Percentiles rank a stretch among this genome's conserved stretches.
phyloP scores from a whole-genome alignment of 2,113 vertebrate species.

The Scomber colias region DNA sequence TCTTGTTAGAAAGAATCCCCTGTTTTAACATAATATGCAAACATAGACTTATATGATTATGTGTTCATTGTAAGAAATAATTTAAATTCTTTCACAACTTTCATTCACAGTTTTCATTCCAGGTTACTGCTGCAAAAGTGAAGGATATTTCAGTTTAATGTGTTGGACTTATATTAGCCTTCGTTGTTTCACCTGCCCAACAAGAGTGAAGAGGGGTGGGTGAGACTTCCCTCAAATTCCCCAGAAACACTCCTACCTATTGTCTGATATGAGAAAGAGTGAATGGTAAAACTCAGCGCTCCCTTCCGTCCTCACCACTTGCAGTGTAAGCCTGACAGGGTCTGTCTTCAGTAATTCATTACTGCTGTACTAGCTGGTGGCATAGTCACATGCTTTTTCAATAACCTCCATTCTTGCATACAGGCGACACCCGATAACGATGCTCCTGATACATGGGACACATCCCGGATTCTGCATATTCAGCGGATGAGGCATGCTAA shows the following conservation, averaged over 20 bases:
- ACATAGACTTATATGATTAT: too few species aligned
- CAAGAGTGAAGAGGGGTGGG: background rate
- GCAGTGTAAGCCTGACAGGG: background rate
- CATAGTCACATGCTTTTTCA: slow-evolving; percentile 20
- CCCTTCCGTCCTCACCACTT: background rate
- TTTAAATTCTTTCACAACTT: too few species aligned
- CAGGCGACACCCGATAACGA: slow-evolving; percentile 46
- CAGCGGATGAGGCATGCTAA: slow-evolving; percentile 51
- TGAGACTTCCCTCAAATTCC: background rate
- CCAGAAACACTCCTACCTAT: background rate
- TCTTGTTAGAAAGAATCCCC: too few species aligned
- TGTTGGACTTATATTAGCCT: too few species aligned
- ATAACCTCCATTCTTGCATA: slow-evolving; percentile 29
- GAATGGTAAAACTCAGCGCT: background rate
- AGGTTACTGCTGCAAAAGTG: too few species aligned
- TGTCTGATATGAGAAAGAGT: slow-evolving; percentile 5
- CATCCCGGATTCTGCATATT: slow-evolving; percentile 51
- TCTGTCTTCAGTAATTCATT: slow-evolving; percentile 34
- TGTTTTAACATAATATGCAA: too few species aligned
- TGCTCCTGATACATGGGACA: slow-evolving; percentile 52
- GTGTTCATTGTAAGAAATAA: too few species aligned
- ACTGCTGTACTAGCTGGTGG: slow-evolving; percentile 19
- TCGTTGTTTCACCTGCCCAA: too few species aligned
- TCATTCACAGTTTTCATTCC: too few species aligned
- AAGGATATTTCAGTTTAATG: too few species aligned